phyloP scores from a whole-genome alignment of 2,113 vertebrate genomes.

The Microcebus jonahi region DNA sequence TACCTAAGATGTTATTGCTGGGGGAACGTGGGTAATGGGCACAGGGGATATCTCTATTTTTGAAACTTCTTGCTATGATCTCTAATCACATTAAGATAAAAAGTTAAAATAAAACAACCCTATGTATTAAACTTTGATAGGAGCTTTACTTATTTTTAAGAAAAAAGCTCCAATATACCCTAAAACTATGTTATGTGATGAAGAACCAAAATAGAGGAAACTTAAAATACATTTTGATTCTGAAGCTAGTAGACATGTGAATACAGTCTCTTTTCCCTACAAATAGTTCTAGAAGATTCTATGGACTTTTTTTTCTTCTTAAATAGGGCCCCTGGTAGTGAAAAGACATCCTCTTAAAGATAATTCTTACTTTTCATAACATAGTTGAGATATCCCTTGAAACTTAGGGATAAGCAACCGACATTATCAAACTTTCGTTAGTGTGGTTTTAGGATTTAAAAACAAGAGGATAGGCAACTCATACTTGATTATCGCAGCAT shows the following conservation, averaged over 20 bases:
- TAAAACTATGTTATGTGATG: neutral
- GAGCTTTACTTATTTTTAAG: neutral
- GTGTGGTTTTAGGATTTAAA: neutral
- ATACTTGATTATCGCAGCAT: too few species aligned
- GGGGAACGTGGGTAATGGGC: neutral
- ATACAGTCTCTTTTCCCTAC: neutral
- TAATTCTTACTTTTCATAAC: neutral
- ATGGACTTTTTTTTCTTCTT: neutral
- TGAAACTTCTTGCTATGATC: neutral
- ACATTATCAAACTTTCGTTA: neutral
- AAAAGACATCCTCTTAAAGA: neutral
- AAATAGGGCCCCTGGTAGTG: neutral
- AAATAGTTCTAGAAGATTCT: neutral
- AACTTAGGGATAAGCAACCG: neutral
- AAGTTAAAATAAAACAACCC: neutral
- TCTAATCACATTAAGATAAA: slow-evolving; percentile 37
- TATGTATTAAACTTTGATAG: neutral
- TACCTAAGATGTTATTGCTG: neutral
- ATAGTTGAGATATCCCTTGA: neutral
- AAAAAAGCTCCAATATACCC: neutral
- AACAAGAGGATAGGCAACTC: neutral
- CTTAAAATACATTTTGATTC: neutral
- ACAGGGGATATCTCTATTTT: neutral
- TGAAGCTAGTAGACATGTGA: neutral
- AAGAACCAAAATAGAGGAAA: neutral